Base-by-base conservation (phyloP, 2,797 vertebrate genomes). In the Xenentodon cancila region DNA sequence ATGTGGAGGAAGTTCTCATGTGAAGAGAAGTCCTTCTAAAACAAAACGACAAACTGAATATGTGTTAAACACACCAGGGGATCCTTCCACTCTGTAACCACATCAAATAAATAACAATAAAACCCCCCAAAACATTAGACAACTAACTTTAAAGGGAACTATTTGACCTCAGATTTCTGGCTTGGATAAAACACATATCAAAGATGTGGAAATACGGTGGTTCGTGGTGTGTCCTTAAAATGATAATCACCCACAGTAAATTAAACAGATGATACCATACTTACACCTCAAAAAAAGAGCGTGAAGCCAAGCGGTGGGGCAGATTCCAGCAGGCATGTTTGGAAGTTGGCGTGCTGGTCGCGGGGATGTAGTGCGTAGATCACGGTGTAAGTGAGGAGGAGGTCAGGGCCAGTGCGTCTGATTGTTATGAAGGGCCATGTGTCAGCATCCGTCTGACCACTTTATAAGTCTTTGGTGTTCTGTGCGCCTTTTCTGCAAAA, bases 351-450 rank as follows among this genome's bases (percentile, higher is more conserved):
- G 69, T 56, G 53, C 74, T 70, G 9, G 40, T 60, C 64, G 52
- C 48, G n/a, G 22, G 61, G 27, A 45, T 46, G 65, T 32, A 55
- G 68, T 20, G 73, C 67, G 55, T 76, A 75, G 80, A 84, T 84
- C 82, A 77, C 60, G 66, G 81, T 73, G 76, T 68, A 69, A 73
- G 80, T 42, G 52, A 64, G 61, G 81, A 77, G 67, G 77, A 73
- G 86, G 86, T 89, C 86, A 88, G 79, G 76, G 66, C 81, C 78
- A 77, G 86, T 85, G 79, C 83, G 85, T 77, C 70, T 88, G 88
- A 89, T 90, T 91, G 89, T 91, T 91, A 91, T 91, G 89, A 91
- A 90, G 86, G 87, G 68, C 75, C 69, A 55, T 81, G 84, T 88
- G 86, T 91, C 88, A 86, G 84, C 81, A 73, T 89, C 81, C 84